Evolutionary conservation across 2,113 vertebrate species (phyloP), one percentile per base, ranked within the genome.

Genomic region (Pimephales promelas): DNA sequence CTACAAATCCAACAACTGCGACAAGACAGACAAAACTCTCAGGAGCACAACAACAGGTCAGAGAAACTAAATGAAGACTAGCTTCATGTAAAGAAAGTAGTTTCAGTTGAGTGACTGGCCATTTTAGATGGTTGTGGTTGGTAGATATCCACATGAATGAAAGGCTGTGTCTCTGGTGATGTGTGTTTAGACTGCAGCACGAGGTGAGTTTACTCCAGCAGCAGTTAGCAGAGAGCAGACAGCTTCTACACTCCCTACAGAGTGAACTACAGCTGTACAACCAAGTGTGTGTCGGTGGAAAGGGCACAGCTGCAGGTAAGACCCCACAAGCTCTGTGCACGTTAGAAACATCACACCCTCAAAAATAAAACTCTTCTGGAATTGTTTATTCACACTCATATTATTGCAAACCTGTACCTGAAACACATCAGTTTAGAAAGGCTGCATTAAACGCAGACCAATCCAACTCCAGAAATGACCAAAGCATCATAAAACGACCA

Each of bases 11-110:
- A 87, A 76, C 92, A 90, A 11, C 92, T 98, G 54, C 92, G 90
- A 62, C 93, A 96, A 0, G 96, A 98, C n/a, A 88, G 94, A 3
- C 93, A 90, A 36, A 88, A 90, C 82, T 90, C 93, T 66, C 96
- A 96, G 87, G 94, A 96, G 88, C 94, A 93, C 76, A 95, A 90
- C 85, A 96, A 94, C 91, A 97, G 96, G 98, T 97, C 0, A 26
- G 56, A 16, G 4, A 43, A 0, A 31, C 57, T 9, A 10, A 22
- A 10, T 56, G 36, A 57, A 62, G 59, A 28, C 8, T 18, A 22
- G 16, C 28, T 34, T 9, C 16, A 1, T 31, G 28, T 64, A 3
- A 64, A 64, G 28, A 34, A 64, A 34, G 49, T 20, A 14, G 47
- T 49, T 54, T 54, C 49, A 54, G 0, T 20, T 1, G 49, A 54